Conservation (phyloP, 2,113 vertebrate genomes). For the Odocoileus hemionus region DNA sequence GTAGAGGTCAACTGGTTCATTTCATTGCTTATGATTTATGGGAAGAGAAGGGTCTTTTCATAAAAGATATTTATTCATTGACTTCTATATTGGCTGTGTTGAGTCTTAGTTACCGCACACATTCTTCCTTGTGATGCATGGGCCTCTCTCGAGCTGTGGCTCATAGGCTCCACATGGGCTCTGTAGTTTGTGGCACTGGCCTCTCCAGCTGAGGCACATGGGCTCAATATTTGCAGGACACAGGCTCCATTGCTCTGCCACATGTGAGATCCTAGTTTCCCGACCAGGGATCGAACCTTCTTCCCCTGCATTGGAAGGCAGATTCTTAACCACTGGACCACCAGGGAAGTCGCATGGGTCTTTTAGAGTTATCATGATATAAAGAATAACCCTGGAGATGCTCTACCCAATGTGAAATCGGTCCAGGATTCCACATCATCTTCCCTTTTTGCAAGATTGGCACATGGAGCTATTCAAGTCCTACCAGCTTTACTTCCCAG, state of each 20-base stretch:
- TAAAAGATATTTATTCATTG: not conserved
- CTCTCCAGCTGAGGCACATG: not conserved
- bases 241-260: not conserved
- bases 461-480: not conserved
- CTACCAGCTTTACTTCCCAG: not conserved
- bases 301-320: not conserved
- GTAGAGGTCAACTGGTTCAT: not conserved
- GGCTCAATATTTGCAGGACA: not conserved
- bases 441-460: not conserved
- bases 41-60: not conserved
- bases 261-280: not conserved
- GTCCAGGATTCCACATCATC: not conserved
- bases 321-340: not conserved
- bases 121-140: not conserved
- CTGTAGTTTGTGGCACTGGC: not conserved
- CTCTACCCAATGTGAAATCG: not conserved
- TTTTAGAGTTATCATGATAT: not conserved
- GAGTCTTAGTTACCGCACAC: not conserved
- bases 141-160: not conserved
- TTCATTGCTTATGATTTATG: not conserved
- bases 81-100: not conserved
- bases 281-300: not conserved
- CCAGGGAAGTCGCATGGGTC: not conserved
- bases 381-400: not conserved
- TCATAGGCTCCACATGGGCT: not conserved